Conservation (phyloP, 2,888 invertebrate genomes). For the Tupiocoris notatus region DNA sequence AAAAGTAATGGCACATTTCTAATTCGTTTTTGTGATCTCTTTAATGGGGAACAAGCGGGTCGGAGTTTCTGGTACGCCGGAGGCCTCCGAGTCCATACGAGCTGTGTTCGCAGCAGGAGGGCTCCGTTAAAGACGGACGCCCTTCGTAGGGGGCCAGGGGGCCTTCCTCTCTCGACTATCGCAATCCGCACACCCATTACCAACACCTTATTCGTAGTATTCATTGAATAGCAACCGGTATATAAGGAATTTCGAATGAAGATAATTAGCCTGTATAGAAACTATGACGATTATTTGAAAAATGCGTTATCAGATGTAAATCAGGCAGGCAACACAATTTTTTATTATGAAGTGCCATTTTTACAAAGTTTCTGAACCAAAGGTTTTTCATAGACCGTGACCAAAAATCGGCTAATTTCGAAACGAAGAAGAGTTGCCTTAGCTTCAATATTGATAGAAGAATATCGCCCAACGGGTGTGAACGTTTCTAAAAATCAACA, state of each 20-base stretch:
- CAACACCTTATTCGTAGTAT: neutral
- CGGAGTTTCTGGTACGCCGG: conserved; percentile 4
- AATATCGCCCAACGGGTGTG: no score
- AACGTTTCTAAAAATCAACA: no score
- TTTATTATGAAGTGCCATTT: no score
- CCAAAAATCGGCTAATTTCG: no score
- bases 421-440: no score
- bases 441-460: no score
- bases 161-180: neutral
- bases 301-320: no score
- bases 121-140: conserved; percentile 33
- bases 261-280: no score
- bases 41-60: conserved; percentile 37
- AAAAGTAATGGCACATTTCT: conserved; percentile 41
- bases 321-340: no score
- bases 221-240: neutral
- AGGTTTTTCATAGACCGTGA: no score
- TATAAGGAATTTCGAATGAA: neutral
- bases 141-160: neutral
- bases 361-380: no score
- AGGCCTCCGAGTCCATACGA: conserved; percentile 10
- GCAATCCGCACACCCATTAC: neutral
- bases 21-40: conserved; percentile 41
- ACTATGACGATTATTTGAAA: no score
- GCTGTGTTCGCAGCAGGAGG: conserved; percentile 33